Evolutionary conservation across 2,888 invertebrate species (phyloP).

Genomic region (Sinotaia quadrata): DNA sequence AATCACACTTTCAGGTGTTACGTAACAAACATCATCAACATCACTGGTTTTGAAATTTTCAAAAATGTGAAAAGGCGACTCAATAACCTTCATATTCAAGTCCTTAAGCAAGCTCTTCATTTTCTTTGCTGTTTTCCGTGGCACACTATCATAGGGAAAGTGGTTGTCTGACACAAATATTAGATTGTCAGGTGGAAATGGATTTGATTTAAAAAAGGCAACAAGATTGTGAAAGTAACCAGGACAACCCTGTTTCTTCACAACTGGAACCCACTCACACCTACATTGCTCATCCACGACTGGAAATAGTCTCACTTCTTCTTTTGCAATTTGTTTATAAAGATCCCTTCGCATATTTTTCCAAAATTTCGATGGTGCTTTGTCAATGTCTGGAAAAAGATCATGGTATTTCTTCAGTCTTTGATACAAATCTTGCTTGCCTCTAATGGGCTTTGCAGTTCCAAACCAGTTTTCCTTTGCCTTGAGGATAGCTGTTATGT

Average conservation of each 20-base stretch:
- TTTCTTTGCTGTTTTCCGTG: background rate
- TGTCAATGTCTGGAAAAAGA: background rate
- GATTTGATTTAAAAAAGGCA: background rate
- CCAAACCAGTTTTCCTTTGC: background rate
- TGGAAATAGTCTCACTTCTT: constrained; percentile 16
- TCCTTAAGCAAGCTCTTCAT: constrained; percentile 7
- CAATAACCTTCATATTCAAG: constrained; percentile 27
- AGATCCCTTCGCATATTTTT: background rate
- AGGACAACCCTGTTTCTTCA: background rate
- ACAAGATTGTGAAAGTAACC: constrained; percentile 10
- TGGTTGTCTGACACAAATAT: no score
- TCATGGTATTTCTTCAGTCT: background rate
- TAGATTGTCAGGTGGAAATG: background rate
- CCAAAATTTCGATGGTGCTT: background rate
- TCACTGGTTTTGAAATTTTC: constrained; percentile 6
- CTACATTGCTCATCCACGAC: background rate
- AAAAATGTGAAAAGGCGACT: constrained; percentile 20
- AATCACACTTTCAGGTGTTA: constrained; percentile 24
- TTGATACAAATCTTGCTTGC: background rate
- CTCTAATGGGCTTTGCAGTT: background rate
- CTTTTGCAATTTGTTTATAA: background rate
- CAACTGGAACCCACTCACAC: constrained; percentile 3
- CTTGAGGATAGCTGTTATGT: background rate
- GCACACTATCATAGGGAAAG: no score
- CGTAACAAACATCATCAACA: constrained; percentile 3